Base-by-base conservation (phyloP, 2,113 vertebrate genomes). In the Noctilio leporinus region DNA sequence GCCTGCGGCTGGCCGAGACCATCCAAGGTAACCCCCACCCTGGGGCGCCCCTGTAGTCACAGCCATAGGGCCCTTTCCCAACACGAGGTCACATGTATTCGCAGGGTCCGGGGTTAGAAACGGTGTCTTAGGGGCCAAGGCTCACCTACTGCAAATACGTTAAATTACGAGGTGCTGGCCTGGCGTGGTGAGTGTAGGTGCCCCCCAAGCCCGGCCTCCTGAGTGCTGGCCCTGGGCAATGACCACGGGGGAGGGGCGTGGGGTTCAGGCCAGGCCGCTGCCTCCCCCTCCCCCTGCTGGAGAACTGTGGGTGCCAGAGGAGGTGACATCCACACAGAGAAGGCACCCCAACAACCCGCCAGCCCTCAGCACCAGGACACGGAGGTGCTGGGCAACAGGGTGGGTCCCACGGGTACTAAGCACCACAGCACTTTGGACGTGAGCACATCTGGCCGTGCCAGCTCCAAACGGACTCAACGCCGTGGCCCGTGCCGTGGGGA, bases 361-460 rank as follows among this genome's bases (percentile, higher is more conserved):
- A 7, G 20, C 43, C 40, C 83, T 33, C 4, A 64, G 69, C 38
- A 43, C 12, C 59, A 33, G 38, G 1, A 33, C 49, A 2, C 4
- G 0, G n/a, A 12, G 16, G 72, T 33, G 14, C 20, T 20, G 67
- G 47, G 33, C 7, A 2, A 12, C 20, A 28, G 69, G 38, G 33
- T 40, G 24, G 2, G 12, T 15, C 53, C 73, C 4, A 5, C 4
- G 7, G 10, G 43, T 9, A 10, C 19, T 1, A 45, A 76, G 19
- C 43, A n/a, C 10, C 19, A 19, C 20, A n/a, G n/a, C 1, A 0
- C 7, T 3, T 1, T 1, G 0, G 17, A 12, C 8, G 9, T 16
- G 59, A 59, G n/a, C 30, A 22, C 11, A 0, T 40, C 83, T 12
- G 33, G 20, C 11, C 22, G 38, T 33, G 59, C 53, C n/a, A n/a